A percentile compares a stretch with the other conserved stretches of the same genome.
Evolutionary conservation across 2,113 vertebrate species (phyloP).

Genomic region (Etheostoma spectabile): DNA sequence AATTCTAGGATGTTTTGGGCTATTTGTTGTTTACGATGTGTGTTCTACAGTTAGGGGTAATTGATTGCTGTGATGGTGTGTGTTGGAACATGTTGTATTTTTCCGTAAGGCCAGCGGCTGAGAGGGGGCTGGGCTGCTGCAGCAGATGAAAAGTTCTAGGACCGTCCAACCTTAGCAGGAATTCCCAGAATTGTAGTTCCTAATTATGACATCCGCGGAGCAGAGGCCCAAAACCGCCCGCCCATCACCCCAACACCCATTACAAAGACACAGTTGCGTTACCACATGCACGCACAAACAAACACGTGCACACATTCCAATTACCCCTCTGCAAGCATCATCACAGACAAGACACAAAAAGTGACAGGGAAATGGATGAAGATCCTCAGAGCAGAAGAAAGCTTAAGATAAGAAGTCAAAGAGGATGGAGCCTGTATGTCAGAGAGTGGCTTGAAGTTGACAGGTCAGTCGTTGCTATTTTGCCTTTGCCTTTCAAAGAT

Average conservation of each 20-base stretch:
- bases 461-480: neutral
- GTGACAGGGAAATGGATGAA: constrained; percentile 21
- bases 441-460: constrained; percentile 8
- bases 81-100: constrained; percentile 81
- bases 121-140: constrained; percentile 63
- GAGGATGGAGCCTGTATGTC: neutral
- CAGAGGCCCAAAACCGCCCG: constrained; percentile 41
- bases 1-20: constrained; percentile 79
- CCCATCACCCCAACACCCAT: constrained; percentile 30
- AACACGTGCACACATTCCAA: constrained; percentile 46
- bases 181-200: constrained; percentile 80
- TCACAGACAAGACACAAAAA: constrained; percentile 22
- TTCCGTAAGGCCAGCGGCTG: constrained; percentile 77
- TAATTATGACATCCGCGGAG: constrained; percentile 80
- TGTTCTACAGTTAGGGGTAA: constrained; percentile 80
- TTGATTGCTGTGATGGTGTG: constrained; percentile 80
- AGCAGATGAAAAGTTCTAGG: constrained; percentile 78
- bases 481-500: neutral
- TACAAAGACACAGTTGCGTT: constrained; percentile 39
- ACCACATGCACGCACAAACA: constrained; percentile 38
- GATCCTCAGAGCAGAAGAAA: neutral
- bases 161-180: constrained; percentile 75
- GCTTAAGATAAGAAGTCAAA: neutral
- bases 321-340: constrained; percentile 35
- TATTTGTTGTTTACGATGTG: constrained; percentile 83